Evolutionary conservation across 1,140 invertebrate genomes (phyloP).

Genomic region (Saccostrea cuccullata): DNA sequence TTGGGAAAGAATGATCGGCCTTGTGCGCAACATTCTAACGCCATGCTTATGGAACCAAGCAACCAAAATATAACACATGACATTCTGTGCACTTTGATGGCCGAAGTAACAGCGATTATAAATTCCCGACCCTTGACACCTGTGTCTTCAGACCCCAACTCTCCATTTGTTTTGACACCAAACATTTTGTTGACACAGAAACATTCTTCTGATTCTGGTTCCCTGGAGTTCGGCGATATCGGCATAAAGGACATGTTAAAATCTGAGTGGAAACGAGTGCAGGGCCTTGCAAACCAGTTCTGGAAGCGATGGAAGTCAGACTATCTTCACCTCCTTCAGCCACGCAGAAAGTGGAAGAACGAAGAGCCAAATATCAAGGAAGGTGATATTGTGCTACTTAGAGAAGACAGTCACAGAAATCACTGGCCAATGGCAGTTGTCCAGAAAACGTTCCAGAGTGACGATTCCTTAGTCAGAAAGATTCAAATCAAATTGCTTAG

Average conservation of each 20-base stretch:
- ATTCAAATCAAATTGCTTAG: too few relatives aligned
- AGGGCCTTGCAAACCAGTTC: too few relatives aligned
- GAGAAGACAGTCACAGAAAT: background rate
- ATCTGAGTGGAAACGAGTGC: too few relatives aligned
- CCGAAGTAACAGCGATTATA: too few relatives aligned
- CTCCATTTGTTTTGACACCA: too few relatives aligned
- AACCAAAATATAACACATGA: conserved; percentile 17
- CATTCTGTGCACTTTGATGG: background rate
- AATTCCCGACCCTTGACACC: too few relatives aligned
- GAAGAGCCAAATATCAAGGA: conserved; percentile 12
- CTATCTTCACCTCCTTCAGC: conserved; percentile 5
- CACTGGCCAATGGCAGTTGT: background rate
- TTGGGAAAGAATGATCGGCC: conserved; percentile 18
- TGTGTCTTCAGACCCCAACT: too few relatives aligned
- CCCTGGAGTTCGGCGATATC: background rate
- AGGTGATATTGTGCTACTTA: conserved; percentile 38
- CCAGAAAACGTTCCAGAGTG: too few relatives aligned
- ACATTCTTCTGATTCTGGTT: background rate
- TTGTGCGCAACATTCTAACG: background rate
- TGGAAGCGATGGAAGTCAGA: too few relatives aligned
- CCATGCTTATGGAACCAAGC: background rate
- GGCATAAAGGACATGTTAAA: background rate
- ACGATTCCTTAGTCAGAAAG: too few relatives aligned
- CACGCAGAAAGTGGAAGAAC: conserved; percentile 2
- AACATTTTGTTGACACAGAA: background rate